phyloP scores from a whole-genome alignment of 2,888 invertebrate genomes.

The Tryphoninae sp. region DNA sequence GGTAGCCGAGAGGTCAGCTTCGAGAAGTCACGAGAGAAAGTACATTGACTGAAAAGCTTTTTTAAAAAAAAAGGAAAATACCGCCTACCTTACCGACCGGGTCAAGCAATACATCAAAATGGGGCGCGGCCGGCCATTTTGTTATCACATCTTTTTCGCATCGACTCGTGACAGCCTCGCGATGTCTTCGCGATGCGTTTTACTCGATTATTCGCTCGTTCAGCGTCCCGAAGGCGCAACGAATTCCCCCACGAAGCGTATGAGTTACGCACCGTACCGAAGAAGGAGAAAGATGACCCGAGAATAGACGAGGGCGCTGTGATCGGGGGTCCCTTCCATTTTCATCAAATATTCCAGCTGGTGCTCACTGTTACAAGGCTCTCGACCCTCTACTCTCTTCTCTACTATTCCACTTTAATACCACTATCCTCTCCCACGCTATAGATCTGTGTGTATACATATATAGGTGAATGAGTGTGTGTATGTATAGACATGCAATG shows the following conservation, averaged over 20 bases:
- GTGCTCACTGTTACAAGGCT: slow-evolving; percentile 56
- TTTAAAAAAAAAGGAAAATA: not conserved
- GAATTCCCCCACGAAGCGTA: slow-evolving; percentile 54
- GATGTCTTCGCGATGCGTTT: slow-evolving; percentile 23
- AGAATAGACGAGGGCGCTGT: slow-evolving; percentile 37
- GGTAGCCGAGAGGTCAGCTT: slow-evolving; percentile 71
- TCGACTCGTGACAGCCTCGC: not conserved
- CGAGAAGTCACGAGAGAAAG: slow-evolving; percentile 24
- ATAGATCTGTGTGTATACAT: slow-evolving; percentile 4
- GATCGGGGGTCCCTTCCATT: slow-evolving; percentile 61
- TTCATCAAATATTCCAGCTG: slow-evolving; percentile 75
- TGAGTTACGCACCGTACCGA: slow-evolving; percentile 46
- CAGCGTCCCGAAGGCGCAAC: slow-evolving; percentile 36
- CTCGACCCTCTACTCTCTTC: slow-evolving; percentile 43
- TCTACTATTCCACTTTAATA: slow-evolving; percentile 38
- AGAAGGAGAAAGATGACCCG: slow-evolving; percentile 45
- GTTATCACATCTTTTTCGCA: not conserved
- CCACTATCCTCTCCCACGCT: slow-evolving; percentile 27
- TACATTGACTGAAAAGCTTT: slow-evolving; percentile 14
- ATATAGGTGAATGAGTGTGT: not conserved
- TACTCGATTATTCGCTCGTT: slow-evolving; percentile 48
- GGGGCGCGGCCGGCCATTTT: not conserved
- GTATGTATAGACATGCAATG: slow-evolving; percentile 14
- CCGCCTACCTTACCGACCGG: not conserved
- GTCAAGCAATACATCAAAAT: not conserved